These are phyloP conservation scores for Halcyon malimbica DNA, from an alignment of 2,113 vertebrate species.

Conservation along the genomic window DNA sequence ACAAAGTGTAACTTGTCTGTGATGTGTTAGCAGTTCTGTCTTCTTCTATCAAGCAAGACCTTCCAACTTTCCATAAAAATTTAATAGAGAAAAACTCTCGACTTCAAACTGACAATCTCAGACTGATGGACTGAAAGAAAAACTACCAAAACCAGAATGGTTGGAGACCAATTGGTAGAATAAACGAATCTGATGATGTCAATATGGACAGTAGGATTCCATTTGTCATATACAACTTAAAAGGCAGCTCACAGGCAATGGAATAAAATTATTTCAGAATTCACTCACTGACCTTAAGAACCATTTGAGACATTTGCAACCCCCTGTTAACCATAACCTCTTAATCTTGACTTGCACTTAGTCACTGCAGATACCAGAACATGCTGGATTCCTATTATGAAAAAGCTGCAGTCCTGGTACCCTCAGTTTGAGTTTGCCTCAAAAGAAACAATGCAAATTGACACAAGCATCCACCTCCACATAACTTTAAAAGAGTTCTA, in stretches of 20 bases:
- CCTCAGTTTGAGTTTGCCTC: neutral
- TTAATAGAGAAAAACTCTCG: neutral
- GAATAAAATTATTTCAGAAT: neutral
- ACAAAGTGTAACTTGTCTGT: neutral
- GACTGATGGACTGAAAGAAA: neutral
- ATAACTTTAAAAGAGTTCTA: neutral
- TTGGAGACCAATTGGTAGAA: neutral
- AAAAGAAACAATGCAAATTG: neutral
- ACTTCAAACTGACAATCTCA: neutral
- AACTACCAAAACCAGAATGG: neutral
- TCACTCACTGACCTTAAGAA: neutral
- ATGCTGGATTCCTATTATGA: neutral
- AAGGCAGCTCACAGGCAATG: neutral
- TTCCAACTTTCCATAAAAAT: neutral
- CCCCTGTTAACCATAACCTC: neutral
- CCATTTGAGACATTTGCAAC: neutral
- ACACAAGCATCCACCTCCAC: neutral
- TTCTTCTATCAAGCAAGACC: neutral
- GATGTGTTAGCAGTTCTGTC: neutral
- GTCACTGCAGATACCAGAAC: neutral
- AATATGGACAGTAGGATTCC: neutral
- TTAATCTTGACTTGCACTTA: neutral
- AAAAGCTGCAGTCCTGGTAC: neutral
- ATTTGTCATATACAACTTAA: neutral
- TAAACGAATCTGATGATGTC: neutral